phyloP scores from a whole-genome alignment of 2,113 vertebrate species.

The Bettongia penicillata region DNA sequence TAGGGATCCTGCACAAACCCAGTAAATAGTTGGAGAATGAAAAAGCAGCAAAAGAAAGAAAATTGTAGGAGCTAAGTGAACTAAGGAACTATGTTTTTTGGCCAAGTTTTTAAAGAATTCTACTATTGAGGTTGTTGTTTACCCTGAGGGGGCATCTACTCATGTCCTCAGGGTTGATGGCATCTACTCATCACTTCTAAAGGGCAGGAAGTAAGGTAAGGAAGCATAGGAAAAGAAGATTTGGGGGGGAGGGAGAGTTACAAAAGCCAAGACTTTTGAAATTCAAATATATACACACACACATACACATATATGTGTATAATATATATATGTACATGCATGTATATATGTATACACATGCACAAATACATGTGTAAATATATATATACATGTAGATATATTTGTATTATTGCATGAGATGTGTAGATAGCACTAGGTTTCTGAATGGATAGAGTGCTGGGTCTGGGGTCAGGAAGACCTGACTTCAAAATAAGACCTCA shows the following conservation, averaged over 20 bases:
- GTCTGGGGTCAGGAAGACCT: not conserved
- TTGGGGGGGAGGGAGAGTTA: not conserved
- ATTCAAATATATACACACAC: not conserved
- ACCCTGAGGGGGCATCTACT: not conserved
- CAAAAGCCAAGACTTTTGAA: not conserved
- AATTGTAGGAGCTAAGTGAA: not conserved
- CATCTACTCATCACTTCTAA: not conserved
- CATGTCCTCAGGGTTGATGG: not conserved
- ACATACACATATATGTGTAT: no score
- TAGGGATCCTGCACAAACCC: not conserved
- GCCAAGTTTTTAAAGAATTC: not conserved
- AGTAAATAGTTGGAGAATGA: not conserved
- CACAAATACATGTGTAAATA: no score
- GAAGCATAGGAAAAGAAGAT: not conserved
- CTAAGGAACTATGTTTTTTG: not conserved
- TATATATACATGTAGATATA: not conserved
- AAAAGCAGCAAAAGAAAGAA: not conserved
- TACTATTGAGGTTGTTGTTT: not conserved
- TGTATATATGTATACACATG: not conserved
- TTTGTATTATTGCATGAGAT: not conserved
- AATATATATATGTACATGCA: no score
- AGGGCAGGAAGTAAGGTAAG: not conserved
- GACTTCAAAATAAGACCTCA: not conserved
- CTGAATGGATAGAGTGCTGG: not conserved
- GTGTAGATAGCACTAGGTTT: not conserved